These are phyloP conservation scores for Iselma pallidipennis DNA, from an alignment of 2,888 invertebrate species.

Conservation along the genomic window DNA sequence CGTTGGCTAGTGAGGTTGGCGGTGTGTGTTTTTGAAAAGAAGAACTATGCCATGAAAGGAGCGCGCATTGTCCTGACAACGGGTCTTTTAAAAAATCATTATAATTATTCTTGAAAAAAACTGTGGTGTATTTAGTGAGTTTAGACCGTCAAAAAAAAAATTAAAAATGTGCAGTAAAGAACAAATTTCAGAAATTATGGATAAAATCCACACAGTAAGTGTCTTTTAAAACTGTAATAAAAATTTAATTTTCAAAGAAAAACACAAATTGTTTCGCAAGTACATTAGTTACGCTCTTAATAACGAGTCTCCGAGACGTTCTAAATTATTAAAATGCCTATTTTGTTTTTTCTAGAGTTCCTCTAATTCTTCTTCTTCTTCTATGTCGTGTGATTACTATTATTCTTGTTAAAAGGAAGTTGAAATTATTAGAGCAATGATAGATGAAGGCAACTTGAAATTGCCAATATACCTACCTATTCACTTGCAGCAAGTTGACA, in stretches of 20 bases:
- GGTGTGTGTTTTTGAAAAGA: background rate
- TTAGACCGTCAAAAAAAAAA: background rate
- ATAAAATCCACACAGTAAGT: conserved; percentile 76
- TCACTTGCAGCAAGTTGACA: no score
- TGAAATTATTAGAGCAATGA: background rate
- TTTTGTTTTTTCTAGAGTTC: background rate
- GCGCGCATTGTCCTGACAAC: background rate
- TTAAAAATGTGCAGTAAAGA: conserved; percentile 69
- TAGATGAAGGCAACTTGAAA: background rate
- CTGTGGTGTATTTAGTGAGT: conserved; percentile 8
- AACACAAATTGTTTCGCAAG: no score
- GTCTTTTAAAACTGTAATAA: background rate
- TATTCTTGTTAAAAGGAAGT: background rate
- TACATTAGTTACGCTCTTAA: background rate
- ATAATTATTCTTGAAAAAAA: conserved; percentile 10
- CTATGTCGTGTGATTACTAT: no score
- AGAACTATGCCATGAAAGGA: background rate
- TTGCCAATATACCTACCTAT: no score
- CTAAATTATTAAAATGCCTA: background rate
- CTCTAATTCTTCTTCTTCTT: background rate
- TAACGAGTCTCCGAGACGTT: no score
- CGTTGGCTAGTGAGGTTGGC: background rate
- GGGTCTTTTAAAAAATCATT: conserved; percentile 1
- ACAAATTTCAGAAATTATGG: conserved; percentile 71
- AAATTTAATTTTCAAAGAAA: background rate